These are phyloP conservation scores for Prolemur simus DNA, from an alignment of 2,113 vertebrate species.

Conservation along the genomic window DNA sequence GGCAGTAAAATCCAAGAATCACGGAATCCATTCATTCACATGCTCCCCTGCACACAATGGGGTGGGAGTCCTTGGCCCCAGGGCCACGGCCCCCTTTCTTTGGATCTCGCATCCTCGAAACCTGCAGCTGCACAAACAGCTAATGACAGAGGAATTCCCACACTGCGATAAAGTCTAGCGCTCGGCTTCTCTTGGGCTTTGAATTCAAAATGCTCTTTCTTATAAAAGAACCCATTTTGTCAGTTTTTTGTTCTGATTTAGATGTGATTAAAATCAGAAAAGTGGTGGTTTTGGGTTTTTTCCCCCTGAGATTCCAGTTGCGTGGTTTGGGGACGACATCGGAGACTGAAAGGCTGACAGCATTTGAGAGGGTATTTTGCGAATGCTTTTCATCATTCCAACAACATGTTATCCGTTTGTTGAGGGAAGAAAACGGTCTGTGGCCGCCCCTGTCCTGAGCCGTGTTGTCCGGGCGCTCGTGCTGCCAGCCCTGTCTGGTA, in stretches of 20 bases:
- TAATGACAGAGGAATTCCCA: neutral
- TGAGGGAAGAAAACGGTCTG: neutral
- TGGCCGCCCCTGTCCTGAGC: neutral
- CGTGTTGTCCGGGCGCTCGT: neutral
- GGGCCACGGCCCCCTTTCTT: neutral
- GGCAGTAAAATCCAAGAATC: neutral
- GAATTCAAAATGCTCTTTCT: neutral
- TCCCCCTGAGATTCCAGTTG: neutral
- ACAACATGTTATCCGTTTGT: neutral
- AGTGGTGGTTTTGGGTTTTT: neutral
- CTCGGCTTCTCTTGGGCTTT: neutral
- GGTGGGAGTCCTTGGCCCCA: neutral
- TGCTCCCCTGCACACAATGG: neutral
- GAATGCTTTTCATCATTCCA: neutral
- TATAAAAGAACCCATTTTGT: neutral
- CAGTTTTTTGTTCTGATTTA: constrained; percentile 16
- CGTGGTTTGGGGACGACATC: neutral
- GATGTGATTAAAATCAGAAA: neutral
- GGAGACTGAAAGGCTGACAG: neutral
- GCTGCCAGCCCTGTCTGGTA: neutral
- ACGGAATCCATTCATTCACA: neutral
- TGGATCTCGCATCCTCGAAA: neutral
- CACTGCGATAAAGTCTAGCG: neutral
- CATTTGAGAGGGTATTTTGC: neutral
- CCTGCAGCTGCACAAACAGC: neutral